phyloP scores from a whole-genome alignment of 2,888 invertebrate genomes.

The Anoncus sp. region DNA sequence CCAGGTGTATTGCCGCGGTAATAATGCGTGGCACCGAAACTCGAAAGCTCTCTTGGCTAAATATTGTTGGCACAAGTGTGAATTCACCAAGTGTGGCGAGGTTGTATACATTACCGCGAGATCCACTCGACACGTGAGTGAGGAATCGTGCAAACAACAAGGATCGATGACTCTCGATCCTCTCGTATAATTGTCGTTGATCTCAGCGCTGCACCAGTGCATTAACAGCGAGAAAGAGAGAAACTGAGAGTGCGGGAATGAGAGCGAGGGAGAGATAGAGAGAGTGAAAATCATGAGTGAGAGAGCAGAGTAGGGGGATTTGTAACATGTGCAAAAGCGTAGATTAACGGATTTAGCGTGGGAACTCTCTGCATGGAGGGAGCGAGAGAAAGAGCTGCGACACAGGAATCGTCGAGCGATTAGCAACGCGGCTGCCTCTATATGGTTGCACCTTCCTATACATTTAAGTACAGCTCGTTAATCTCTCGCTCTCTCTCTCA shows the following conservation, averaged over 20 bases:
- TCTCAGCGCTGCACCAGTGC: constrained; percentile 30
- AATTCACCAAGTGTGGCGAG: constrained; percentile 30
- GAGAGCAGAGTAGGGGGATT: constrained; percentile 22
- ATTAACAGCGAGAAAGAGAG: constrained; percentile 22
- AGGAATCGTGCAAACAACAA: constrained; percentile 49
- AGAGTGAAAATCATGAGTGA: neutral
- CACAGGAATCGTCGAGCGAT: constrained; percentile 44
- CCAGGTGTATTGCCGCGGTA: constrained; percentile 7
- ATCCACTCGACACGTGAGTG: constrained; percentile 20
- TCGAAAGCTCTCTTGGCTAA: constrained; percentile 47
- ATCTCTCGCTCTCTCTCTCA: constrained; percentile 22
- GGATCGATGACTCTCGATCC: constrained; percentile 55
- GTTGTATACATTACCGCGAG: constrained; percentile 28
- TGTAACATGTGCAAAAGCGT: constrained; percentile 33
- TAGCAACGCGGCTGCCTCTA: constrained; percentile 35
- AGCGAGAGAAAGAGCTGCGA: constrained; percentile 18
- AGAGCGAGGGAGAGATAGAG: constrained; percentile 1
- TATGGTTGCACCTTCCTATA: neutral
- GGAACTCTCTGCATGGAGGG: constrained; percentile 25
- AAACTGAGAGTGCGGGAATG: constrained; percentile 1
- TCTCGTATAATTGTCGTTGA: constrained; percentile 52
- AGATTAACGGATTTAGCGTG: constrained; percentile 39
- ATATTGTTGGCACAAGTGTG: constrained; percentile 32
- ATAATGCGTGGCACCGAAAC: constrained; percentile 22
- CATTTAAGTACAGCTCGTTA: constrained; percentile 40